phyloP scores from a whole-genome alignment of 2,888 invertebrate species.

The Cepaea hortensis region DNA sequence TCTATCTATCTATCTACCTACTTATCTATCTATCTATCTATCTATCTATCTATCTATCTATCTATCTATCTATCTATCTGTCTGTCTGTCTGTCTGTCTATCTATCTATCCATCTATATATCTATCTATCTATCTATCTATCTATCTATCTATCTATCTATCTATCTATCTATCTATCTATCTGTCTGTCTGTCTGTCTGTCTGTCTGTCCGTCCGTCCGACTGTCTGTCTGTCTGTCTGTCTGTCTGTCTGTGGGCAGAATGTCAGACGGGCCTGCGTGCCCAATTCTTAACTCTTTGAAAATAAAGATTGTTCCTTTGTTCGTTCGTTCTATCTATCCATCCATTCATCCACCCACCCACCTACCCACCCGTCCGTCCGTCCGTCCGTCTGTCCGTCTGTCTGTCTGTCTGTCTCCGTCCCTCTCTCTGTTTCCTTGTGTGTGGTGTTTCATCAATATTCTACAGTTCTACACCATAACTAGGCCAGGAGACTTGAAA shows the following conservation, averaged over 20 bases:
- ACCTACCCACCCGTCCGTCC: constrained; percentile 5
- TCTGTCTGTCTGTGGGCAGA: no score
- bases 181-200: constrained; percentile 3
- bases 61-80: no score
- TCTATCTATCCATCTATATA: neutral
- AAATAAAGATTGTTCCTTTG: no score
- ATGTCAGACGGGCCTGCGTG: no score
- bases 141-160: constrained; percentile 16
- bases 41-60: no score
- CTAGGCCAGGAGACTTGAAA: no score
- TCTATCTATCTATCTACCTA: neutral
- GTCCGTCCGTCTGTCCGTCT: constrained; percentile 17
- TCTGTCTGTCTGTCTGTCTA: no score
- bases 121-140: constrained; percentile 17
- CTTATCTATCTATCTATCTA: no score
- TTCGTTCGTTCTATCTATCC: neutral
- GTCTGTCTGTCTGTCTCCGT: neutral
- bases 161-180: constrained; percentile 24
- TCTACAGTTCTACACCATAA: no score
- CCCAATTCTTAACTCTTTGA: no score
- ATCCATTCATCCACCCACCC: neutral
- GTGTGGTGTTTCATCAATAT: constrained; percentile 1
- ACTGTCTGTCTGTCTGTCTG: no score
- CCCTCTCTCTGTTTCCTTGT: neutral
- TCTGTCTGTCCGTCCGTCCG: no score